Evolutionary conservation across 2,113 vertebrate genomes (phyloP).

Genomic region (Oophaga pumilio): DNA sequence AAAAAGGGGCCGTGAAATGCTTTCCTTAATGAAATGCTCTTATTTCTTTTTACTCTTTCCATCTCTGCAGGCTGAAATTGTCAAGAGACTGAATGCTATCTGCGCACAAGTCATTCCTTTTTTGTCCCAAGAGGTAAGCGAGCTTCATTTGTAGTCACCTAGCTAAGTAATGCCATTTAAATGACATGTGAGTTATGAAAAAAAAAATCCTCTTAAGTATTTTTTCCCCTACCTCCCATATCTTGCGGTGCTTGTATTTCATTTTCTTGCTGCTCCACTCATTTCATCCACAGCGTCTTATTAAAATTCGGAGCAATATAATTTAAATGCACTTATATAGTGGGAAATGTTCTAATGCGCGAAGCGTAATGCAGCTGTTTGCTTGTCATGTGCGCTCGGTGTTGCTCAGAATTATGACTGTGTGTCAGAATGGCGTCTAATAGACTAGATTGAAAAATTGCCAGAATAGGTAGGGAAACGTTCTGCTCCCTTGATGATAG

Average conservation of each 20-base stretch:
- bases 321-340: conserved; percentile 62
- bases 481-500: conserved; percentile 52
- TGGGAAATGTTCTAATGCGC: conserved; percentile 57
- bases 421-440: conserved; percentile 62
- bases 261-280: conserved; percentile 56
- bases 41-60: conserved; percentile 66
- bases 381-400: conserved; percentile 52
- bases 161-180: conserved; percentile 49
- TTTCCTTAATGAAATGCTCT: conserved; percentile 63
- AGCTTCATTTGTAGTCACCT: conserved; percentile 59
- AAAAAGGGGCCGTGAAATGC: conserved; percentile 53
- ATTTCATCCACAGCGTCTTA: conserved; percentile 60
- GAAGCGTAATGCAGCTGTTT: conserved; percentile 63
- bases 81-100: conserved; percentile 96
- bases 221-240: conserved; percentile 26
- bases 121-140: conserved; percentile 93
- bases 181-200: conserved; percentile 56
- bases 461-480: conserved; percentile 58
- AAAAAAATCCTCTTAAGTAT: background rate
- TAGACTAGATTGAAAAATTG: conserved; percentile 62
- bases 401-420: conserved; percentile 60
- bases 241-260: conserved; percentile 58
- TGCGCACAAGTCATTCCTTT: conserved; percentile 97
- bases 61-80: conserved; percentile 91
- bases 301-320: conserved; percentile 53